These are phyloP conservation scores for Dexiosoma caninum DNA, from an alignment of 2,888 invertebrate species.

Conservation along the genomic window DNA sequence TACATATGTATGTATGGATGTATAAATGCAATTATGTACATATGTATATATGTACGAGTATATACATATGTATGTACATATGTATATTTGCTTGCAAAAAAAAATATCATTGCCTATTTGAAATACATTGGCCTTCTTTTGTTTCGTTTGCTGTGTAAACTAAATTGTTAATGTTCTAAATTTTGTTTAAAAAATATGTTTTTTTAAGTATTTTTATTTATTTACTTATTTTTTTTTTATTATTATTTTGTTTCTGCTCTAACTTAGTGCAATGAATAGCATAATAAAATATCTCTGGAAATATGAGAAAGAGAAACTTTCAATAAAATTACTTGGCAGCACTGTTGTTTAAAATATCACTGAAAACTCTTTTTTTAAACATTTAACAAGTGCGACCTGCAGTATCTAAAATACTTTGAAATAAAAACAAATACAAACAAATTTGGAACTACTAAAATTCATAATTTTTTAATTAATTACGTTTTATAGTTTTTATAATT, in stretches of 20 bases:
- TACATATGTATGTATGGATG: not conserved
- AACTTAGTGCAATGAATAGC: not conserved
- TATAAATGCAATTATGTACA: not conserved
- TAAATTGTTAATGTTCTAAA: too few species aligned
- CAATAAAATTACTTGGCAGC: too few species aligned
- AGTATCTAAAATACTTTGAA: too few species aligned
- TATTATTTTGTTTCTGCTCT: not conserved
- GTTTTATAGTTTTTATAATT: too few species aligned
- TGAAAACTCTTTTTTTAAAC: too few species aligned
- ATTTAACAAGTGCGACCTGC: too few species aligned
- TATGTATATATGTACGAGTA: not conserved
- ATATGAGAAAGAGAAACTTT: not conserved
- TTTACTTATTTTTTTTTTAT: too few species aligned
- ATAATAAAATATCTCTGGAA: not conserved
- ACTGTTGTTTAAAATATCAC: not conserved
- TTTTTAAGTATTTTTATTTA: too few species aligned
- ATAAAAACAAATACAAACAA: too few species aligned
- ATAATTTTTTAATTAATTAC: too few species aligned
- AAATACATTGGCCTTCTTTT: slow-evolving; percentile 47
- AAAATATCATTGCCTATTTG: not conserved
- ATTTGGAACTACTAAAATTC: too few species aligned
- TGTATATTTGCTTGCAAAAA: not conserved
- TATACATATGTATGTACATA: not conserved
- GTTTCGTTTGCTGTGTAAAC: not conserved
- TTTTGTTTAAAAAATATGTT: too few species aligned